These are phyloP conservation scores for Aurelia sp. DNA, from an alignment of 30 jellyfish, hydroid and myxozoan genomes.

Conservation along the genomic window DNA sequence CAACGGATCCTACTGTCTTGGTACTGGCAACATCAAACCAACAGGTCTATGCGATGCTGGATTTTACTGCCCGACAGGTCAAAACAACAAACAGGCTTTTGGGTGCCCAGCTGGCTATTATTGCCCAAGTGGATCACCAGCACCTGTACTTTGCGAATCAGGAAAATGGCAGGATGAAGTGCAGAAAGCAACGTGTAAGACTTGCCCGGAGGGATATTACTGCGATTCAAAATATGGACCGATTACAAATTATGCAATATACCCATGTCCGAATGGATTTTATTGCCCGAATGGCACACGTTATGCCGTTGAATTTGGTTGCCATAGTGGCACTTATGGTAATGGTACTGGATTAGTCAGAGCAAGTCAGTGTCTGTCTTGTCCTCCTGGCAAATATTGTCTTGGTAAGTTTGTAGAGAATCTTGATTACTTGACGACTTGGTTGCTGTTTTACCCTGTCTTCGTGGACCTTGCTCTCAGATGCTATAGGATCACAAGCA, in stretches of 20 bases:
- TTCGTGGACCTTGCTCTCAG: too few species aligned
- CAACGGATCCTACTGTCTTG: conserved; percentile 86
- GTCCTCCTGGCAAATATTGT: conserved; percentile 96
- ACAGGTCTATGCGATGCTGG: conserved; percentile 92
- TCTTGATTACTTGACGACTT: too few species aligned
- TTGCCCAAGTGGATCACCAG: conserved; percentile 85
- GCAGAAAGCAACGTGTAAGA: conserved; percentile 62
- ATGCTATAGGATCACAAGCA: too few species aligned
- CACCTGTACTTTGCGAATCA: conserved; percentile 83
- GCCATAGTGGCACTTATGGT: conserved; percentile 93
- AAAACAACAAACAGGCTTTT: conserved; percentile 65
- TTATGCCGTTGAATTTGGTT: conserved; percentile 80
- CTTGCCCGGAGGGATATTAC: conserved; percentile 82
- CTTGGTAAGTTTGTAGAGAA: conserved; percentile 51
- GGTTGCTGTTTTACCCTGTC: too few species aligned
- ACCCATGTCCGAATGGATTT: conserved; percentile 91
- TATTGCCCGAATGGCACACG: conserved; percentile 96
- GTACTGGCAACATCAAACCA: conserved; percentile 76
- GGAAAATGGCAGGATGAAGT: conserved; percentile 83
- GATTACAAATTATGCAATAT: conserved; percentile 45
- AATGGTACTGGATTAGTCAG: conserved; percentile 72
- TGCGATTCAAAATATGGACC: conserved; percentile 88
- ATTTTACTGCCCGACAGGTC: conserved; percentile 93
- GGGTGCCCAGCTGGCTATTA: conserved; percentile 75
- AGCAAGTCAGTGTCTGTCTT: conserved; percentile 77